These are phyloP conservation scores for Solea senegalensis DNA, from an alignment of 2,113 vertebrate species.

Conservation along the genomic window DNA sequence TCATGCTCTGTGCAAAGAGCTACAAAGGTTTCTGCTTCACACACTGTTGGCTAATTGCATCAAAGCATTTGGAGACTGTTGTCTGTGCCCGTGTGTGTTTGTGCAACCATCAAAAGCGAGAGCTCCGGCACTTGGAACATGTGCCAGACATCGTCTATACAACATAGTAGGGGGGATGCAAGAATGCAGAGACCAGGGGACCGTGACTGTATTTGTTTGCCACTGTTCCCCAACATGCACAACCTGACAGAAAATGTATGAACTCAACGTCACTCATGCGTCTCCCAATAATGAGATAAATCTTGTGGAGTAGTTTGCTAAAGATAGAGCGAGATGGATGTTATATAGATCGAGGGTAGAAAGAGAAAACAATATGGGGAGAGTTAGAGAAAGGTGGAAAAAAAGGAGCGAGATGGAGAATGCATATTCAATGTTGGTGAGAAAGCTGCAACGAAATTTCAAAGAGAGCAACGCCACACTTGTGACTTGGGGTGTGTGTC, in stretches of 20 bases:
- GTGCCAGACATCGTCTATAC: constrained; percentile 66
- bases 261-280: constrained; percentile 24
- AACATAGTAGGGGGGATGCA: constrained; percentile 32
- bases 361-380: background rate
- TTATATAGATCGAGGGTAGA: constrained; percentile 1
- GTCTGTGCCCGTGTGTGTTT: constrained; percentile 61
- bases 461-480: background rate
- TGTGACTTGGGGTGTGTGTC: constrained; percentile 7
- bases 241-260: constrained; percentile 43
- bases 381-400: background rate
- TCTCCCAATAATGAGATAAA: constrained; percentile 33
- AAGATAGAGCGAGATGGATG: constrained; percentile 14
- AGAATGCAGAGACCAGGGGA: constrained; percentile 42
- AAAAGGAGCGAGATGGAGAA: background rate
- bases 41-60: constrained; percentile 78
- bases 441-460: constrained; percentile 4
- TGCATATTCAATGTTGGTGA: constrained; percentile 1
- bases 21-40: constrained; percentile 78
- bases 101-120: constrained; percentile 68
- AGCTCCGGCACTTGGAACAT: constrained; percentile 45
- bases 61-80: constrained; percentile 69
- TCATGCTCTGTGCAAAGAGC: constrained; percentile 52
- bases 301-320: constrained; percentile 8
- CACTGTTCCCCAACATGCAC: constrained; percentile 31
- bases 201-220: constrained; percentile 61